Evolutionary conservation across 1,140 invertebrate species (phyloP).

Genomic region (Parasteatoda tepidariorum): DNA sequence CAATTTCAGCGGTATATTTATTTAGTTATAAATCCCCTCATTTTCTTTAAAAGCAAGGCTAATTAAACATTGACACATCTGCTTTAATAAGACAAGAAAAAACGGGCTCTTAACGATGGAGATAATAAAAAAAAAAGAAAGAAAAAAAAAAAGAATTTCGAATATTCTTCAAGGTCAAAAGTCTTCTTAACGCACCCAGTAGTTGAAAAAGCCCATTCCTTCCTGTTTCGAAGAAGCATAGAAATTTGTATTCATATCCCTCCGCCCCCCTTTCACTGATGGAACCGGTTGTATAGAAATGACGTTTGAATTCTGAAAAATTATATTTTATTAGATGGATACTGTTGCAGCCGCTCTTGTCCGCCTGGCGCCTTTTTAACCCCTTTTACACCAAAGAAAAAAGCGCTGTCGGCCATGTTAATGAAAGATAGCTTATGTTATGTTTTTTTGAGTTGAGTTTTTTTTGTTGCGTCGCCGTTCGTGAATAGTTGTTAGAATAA

Average conservation of each 20-base stretch:
- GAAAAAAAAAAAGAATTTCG: not conserved
- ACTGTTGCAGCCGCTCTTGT: not conserved
- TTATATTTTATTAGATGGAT: not conserved
- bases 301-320: not conserved
- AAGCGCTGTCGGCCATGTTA: not conserved
- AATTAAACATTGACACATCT: not conserved
- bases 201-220: not conserved
- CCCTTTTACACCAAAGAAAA: not conserved
- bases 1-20: too few relatives aligned
- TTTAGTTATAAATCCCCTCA: too few relatives aligned
- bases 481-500: too few relatives aligned
- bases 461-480: too few relatives aligned
- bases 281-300: not conserved
- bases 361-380: not conserved
- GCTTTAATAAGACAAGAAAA: not conserved
- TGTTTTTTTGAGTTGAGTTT: too few relatives aligned
- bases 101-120: not conserved
- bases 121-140: not conserved
- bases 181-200: not conserved
- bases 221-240: not conserved
- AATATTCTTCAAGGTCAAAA: not conserved
- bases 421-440: too few relatives aligned
- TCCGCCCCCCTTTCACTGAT: not conserved
- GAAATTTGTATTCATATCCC: constrained; percentile 2
- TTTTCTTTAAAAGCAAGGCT: too few relatives aligned